Percentiles rank a stretch among this genome's conserved stretches.
Evolutionary conservation across 2,113 vertebrate species (phyloP).

Genomic region (Ceyx margarethae): DNA sequence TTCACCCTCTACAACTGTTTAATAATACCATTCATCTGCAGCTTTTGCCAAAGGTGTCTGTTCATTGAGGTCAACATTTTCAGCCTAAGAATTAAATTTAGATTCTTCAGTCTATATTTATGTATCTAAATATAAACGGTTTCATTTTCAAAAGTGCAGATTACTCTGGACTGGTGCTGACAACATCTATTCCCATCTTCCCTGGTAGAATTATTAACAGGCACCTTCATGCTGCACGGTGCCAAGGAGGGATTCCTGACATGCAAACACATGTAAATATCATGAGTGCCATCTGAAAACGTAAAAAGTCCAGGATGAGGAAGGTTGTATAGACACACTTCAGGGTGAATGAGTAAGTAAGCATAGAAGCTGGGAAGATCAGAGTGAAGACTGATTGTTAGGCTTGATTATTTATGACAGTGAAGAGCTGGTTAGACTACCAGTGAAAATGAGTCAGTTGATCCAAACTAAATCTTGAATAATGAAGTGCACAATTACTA

Average conservation of each 20-base stretch:
- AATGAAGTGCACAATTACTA: not conserved
- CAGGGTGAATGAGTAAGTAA: slow-evolving; percentile 12
- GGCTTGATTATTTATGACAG: not conserved
- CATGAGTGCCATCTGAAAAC: slow-evolving; percentile 26
- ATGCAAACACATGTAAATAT: slow-evolving; percentile 51
- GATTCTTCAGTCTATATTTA: slow-evolving; percentile 50
- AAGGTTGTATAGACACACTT: not conserved
- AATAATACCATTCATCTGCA: not conserved
- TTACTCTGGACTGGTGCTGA: not conserved
- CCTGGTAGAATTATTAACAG: slow-evolving; percentile 32
- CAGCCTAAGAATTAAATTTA: slow-evolving; percentile 44
- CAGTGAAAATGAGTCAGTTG: slow-evolving; percentile 31
- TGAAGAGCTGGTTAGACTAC: slow-evolving; percentile 35
- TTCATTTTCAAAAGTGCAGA: slow-evolving; percentile 61
- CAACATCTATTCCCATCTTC: slow-evolving; percentile 50
- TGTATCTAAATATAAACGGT: slow-evolving; percentile 36
- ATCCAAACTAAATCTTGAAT: slow-evolving; percentile 8
- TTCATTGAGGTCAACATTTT: slow-evolving; percentile 46
- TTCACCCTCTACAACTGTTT: not conserved
- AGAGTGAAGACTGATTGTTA: not conserved
- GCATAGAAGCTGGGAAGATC: slow-evolving; percentile 14
- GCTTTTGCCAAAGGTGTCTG: not conserved
- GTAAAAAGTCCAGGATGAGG: not conserved
- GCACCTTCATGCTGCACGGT: not conserved
- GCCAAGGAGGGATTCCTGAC: slow-evolving; percentile 59